A percentile compares a stretch with the other conserved stretches of the same genome.
These are phyloP conservation scores for Subanguina moxae DNA, from an alignment of 1,140 invertebrate species.

Conservation along the genomic window DNA sequence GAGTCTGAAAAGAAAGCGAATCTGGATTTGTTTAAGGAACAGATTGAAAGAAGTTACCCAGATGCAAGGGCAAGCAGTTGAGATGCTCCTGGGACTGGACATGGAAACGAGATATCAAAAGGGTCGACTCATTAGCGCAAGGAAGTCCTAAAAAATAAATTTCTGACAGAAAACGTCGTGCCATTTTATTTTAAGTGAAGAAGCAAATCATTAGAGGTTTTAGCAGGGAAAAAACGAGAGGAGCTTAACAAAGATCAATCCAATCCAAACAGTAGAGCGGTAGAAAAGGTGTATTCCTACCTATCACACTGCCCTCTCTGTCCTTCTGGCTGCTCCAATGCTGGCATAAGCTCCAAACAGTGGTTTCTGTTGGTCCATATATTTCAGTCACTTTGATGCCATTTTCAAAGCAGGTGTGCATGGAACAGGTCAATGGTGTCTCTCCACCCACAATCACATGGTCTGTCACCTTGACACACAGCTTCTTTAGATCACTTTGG, in stretches of 20 bases:
- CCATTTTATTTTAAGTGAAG: too few relatives aligned
- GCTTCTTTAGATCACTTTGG: constrained; percentile 2
- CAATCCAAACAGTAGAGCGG: too few relatives aligned
- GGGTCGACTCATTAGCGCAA: background rate
- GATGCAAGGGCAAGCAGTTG: too few relatives aligned
- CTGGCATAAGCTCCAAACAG: constrained; percentile 36
- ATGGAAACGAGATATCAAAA: background rate
- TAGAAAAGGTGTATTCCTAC: too few relatives aligned
- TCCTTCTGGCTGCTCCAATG: constrained; percentile 17
- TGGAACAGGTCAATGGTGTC: constrained; percentile 25
- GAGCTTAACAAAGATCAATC: too few relatives aligned
- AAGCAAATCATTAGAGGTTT: too few relatives aligned
- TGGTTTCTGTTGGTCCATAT: constrained; percentile 54
- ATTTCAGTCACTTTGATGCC: constrained; percentile 40
- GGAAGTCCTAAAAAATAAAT: constrained; percentile 6
- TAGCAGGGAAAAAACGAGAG: too few relatives aligned
- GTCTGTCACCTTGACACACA: constrained; percentile 24
- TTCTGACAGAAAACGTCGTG: background rate
- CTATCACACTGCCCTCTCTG: constrained; percentile 32
- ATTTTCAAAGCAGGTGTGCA: background rate
- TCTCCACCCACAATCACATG: constrained; percentile 48
- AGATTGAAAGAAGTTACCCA: constrained; percentile 19
- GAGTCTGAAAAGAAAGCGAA: constrained; percentile 11
- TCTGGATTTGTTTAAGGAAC: background rate
- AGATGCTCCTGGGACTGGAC: too few relatives aligned